These are phyloP conservation scores for Proterorhinus semilunaris DNA, from an alignment of 2,113 vertebrate species.

Conservation along the genomic window DNA sequence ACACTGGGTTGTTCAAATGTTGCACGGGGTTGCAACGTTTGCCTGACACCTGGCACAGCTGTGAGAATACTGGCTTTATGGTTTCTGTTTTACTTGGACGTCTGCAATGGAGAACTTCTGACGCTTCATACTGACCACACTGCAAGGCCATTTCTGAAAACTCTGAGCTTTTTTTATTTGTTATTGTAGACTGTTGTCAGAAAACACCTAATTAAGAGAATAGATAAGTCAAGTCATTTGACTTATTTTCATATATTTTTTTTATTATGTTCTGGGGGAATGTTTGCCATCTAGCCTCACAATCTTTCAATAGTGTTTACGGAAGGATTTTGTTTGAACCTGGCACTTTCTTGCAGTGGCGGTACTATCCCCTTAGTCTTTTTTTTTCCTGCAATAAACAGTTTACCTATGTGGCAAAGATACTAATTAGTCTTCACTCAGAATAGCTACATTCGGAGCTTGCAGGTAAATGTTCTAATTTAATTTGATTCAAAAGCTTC, in stretches of 20 bases:
- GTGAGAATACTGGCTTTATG: constrained; percentile 35
- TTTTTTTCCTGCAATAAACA: background rate
- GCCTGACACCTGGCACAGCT: constrained; percentile 30
- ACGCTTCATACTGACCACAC: constrained; percentile 9
- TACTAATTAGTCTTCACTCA: background rate
- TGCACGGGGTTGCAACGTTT: constrained; percentile 40
- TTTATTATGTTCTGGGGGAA: too few relatives aligned
- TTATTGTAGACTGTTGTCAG: too few relatives aligned
- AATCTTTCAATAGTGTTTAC: too few relatives aligned
- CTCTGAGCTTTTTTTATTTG: background rate
- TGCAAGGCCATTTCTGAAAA: background rate
- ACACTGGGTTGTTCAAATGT: constrained; percentile 34
- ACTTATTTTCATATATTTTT: too few relatives aligned
- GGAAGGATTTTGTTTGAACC: too few relatives aligned
- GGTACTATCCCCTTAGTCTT: background rate
- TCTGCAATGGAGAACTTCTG: constrained; percentile 36
- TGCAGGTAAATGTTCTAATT: background rate
- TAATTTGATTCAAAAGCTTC: background rate
- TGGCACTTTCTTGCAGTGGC: too few relatives aligned
- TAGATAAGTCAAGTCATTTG: too few relatives aligned
- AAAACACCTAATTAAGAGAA: too few relatives aligned
- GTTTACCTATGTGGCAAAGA: background rate
- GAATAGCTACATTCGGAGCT: background rate
- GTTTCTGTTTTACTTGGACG: constrained; percentile 25
- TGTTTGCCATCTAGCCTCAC: too few relatives aligned